Percentiles rank a stretch among this genome's conserved stretches.
Evolutionary conservation across 1,140 invertebrate genomes (phyloP).

Genomic region (Brachionus plicatilis): DNA sequence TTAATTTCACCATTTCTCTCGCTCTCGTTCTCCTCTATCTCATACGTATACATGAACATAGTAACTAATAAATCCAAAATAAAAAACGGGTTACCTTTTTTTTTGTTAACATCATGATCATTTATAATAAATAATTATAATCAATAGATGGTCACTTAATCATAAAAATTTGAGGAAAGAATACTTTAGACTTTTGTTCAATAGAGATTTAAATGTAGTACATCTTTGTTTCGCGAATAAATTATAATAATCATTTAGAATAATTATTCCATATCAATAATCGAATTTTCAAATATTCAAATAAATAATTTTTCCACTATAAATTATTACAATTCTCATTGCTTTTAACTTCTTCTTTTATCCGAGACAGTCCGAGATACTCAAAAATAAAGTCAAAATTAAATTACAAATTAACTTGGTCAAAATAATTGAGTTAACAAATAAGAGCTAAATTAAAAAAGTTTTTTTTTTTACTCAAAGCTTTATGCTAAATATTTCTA

Average conservation of each 20-base stretch:
- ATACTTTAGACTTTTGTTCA: background rate
- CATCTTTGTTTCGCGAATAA: background rate
- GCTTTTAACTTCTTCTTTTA: no score
- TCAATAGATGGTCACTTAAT: background rate
- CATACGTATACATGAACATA: background rate
- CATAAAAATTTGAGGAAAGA: background rate
- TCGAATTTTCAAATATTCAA: no score
- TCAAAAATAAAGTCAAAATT: no score
- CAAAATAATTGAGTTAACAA: no score
- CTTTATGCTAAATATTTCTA: no score
- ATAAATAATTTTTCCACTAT: background rate
- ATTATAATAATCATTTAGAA: background rate
- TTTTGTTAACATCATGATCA: background rate
- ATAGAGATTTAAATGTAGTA: background rate
- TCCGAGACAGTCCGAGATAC: no score
- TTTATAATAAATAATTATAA: background rate
- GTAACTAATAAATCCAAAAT: background rate
- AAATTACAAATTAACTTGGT: no score
- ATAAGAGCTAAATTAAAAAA: no score
- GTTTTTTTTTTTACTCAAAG: no score
- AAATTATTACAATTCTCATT: no score
- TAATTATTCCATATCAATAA: background rate
- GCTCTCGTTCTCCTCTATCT: background rate
- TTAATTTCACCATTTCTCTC: background rate
- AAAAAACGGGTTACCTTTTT: slow-evolving; percentile 19